A percentile compares a stretch with the other conserved stretches of the same genome.
These are phyloP conservation scores for Hipparchia sbordonii DNA, from an alignment of 2,888 invertebrate genomes.

Conservation along the genomic window DNA sequence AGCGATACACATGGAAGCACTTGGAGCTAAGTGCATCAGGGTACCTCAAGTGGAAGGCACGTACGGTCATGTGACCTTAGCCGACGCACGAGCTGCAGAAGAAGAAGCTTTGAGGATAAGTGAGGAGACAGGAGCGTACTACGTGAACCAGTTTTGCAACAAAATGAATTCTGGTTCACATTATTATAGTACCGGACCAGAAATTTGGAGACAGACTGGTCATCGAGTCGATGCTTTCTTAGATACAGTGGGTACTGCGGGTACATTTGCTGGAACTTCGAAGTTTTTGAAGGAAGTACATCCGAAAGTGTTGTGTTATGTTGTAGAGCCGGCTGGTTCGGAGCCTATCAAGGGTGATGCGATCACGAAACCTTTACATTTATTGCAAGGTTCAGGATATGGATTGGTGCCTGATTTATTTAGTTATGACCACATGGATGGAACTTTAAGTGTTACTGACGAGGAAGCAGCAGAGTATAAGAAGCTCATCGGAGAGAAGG, in stretches of 20 bases:
- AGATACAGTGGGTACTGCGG: slow-evolving; percentile 72
- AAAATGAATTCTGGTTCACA: slow-evolving; percentile 62
- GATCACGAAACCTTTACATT: slow-evolving; percentile 71
- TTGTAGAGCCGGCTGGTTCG: slow-evolving; percentile 71
- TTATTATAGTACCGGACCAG: slow-evolving; percentile 71
- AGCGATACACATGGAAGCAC: slow-evolving; percentile 76
- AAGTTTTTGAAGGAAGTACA: slow-evolving; percentile 71
- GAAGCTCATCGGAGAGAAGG: slow-evolving; percentile 65
- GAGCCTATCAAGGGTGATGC: slow-evolving; percentile 69
- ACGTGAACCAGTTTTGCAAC: slow-evolving; percentile 72
- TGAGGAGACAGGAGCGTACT: slow-evolving; percentile 64
- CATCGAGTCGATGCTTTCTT: slow-evolving; percentile 70
- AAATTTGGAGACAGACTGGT: slow-evolving; percentile 76
- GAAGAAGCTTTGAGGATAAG: slow-evolving; percentile 59
- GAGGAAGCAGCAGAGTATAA: slow-evolving; percentile 66
- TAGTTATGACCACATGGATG: slow-evolving; percentile 67
- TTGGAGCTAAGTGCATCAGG: slow-evolving; percentile 69
- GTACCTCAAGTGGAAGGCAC: slow-evolving; percentile 75
- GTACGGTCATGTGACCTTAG: slow-evolving; percentile 71
- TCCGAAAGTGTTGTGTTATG: slow-evolving; percentile 59
- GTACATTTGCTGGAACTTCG: slow-evolving; percentile 68
- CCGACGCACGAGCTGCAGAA: slow-evolving; percentile 70
- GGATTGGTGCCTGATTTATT: slow-evolving; percentile 70
- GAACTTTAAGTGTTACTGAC: slow-evolving; percentile 66
- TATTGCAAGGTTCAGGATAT: slow-evolving; percentile 75